These are phyloP conservation scores for Nymphicus hollandicus DNA, from an alignment of 2,113 vertebrate genomes.

Conservation along the genomic window DNA sequence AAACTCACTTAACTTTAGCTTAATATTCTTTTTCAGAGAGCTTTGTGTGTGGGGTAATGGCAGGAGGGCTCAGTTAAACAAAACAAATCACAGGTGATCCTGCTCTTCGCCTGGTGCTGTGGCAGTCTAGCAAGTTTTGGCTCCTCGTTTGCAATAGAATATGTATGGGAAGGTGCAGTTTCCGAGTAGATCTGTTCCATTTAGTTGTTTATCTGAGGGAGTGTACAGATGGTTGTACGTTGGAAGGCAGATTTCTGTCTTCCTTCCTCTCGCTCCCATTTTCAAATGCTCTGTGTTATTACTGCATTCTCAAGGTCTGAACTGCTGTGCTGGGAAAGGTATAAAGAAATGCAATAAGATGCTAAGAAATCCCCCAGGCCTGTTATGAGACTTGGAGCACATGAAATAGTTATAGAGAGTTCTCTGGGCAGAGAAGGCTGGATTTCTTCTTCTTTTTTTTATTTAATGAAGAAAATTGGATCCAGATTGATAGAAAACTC, in stretches of 20 bases:
- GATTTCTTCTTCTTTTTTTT: slow-evolving; percentile 15
- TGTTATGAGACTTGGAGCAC: background rate
- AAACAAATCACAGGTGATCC: slow-evolving; percentile 29
- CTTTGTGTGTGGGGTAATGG: background rate
- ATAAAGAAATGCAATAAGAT: slow-evolving; percentile 42
- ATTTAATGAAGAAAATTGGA: slow-evolving; percentile 57
- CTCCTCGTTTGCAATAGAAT: slow-evolving; percentile 17
- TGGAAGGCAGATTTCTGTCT: slow-evolving; percentile 35
- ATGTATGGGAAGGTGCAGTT: slow-evolving; percentile 13
- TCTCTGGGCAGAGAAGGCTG: slow-evolving; percentile 45
- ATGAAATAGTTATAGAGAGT: background rate
- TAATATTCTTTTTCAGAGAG: background rate
- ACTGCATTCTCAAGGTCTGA: slow-evolving; percentile 17
- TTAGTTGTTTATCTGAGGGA: slow-evolving; percentile 21
- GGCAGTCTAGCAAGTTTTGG: background rate
- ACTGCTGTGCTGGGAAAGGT: slow-evolving; percentile 40
- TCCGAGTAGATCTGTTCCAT: background rate
- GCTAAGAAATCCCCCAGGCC: slow-evolving; percentile 20
- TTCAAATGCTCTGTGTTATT: slow-evolving; percentile 27
- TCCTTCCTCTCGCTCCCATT: background rate
- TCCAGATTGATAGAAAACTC: slow-evolving; percentile 54
- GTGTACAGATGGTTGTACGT: background rate
- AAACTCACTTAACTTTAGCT: background rate
- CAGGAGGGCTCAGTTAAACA: background rate
- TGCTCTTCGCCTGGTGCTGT: background rate